Percentiles rank a stretch among this genome's conserved stretches.
phyloP scores from a whole-genome alignment of 2,113 vertebrate genomes.

The Sander lucioperca region DNA sequence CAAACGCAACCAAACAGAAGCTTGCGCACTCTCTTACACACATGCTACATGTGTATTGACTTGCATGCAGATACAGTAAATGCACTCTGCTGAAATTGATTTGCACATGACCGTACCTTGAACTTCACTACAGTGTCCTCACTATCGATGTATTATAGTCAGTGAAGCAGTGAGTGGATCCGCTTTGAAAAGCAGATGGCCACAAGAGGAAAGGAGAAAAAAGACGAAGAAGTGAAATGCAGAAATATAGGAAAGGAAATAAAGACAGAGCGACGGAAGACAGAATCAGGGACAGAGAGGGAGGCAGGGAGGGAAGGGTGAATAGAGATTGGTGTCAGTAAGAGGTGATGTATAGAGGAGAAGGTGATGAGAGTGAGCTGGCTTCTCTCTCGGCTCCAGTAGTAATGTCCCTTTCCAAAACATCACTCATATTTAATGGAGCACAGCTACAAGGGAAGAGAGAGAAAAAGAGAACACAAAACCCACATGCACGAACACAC shows the following conservation, averaged over 20 bases:
- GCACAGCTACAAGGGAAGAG: conserved; percentile 68
- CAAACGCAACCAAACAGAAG: not conserved
- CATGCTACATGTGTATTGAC: conserved; percentile 24
- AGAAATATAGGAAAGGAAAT: conserved; percentile 47
- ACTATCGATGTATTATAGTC: conserved; percentile 53
- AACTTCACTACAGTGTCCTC: conserved; percentile 65
- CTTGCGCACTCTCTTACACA: not conserved
- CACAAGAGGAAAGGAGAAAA: conserved; percentile 24
- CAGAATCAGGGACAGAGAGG: conserved; percentile 58
- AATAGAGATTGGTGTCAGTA: conserved; percentile 76
- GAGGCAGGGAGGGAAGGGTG: conserved; percentile 54
- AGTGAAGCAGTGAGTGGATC: conserved; percentile 45
- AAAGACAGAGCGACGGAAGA: conserved; percentile 48
- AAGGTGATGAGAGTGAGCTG: conserved; percentile 75
- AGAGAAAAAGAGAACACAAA: conserved; percentile 55
- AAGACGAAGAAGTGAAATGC: conserved; percentile 34
- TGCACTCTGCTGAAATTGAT: conserved; percentile 40
- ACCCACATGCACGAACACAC: conserved; percentile 11
- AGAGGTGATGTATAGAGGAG: conserved; percentile 76
- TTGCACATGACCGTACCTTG: conserved; percentile 67
- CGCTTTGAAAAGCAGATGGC: conserved; percentile 57
- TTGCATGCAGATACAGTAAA: conserved; percentile 22
- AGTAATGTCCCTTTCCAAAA: conserved; percentile 80
- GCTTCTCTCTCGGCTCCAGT: conserved; percentile 77
- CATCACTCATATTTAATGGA: conserved; percentile 84